These are phyloP conservation scores for Latheticus oryzae DNA, from an alignment of 2,888 invertebrate genomes.

Conservation along the genomic window DNA sequence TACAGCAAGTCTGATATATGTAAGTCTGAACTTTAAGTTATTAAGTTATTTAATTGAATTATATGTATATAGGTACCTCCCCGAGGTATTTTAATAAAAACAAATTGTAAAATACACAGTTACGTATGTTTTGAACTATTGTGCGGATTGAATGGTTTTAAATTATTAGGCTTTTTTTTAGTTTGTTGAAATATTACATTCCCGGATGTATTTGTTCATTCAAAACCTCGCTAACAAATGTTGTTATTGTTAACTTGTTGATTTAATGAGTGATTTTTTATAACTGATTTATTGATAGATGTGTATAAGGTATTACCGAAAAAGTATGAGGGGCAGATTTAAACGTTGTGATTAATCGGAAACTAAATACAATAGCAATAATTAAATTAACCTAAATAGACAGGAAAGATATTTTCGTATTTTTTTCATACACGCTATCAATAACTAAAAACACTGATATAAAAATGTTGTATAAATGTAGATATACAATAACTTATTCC, in stretches of 20 bases:
- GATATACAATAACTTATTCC: constrained; percentile 61
- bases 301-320: constrained; percentile 26
- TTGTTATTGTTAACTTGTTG: constrained; percentile 59
- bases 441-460: constrained; percentile 39
- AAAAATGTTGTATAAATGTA: constrained; percentile 61
- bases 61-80: constrained; percentile 58
- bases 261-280: constrained; percentile 45
- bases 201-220: constrained; percentile 60
- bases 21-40: constrained; percentile 64
- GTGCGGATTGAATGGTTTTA: constrained; percentile 53
- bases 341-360: constrained; percentile 17
- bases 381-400: constrained; percentile 21
- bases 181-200: constrained; percentile 61
- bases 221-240: constrained; percentile 58
- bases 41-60: constrained; percentile 58
- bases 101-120: constrained; percentile 46
- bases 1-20: constrained; percentile 64
- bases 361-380: constrained; percentile 25
- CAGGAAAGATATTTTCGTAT: constrained; percentile 27
- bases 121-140: constrained; percentile 49
- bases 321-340: constrained; percentile 27
- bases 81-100: constrained; percentile 57
- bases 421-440: constrained; percentile 39
- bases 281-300: constrained; percentile 35
- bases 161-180: constrained; percentile 52